These are phyloP conservation scores for Lymantria dispar DNA, from an alignment of 2,888 invertebrate genomes.

Conservation along the genomic window DNA sequence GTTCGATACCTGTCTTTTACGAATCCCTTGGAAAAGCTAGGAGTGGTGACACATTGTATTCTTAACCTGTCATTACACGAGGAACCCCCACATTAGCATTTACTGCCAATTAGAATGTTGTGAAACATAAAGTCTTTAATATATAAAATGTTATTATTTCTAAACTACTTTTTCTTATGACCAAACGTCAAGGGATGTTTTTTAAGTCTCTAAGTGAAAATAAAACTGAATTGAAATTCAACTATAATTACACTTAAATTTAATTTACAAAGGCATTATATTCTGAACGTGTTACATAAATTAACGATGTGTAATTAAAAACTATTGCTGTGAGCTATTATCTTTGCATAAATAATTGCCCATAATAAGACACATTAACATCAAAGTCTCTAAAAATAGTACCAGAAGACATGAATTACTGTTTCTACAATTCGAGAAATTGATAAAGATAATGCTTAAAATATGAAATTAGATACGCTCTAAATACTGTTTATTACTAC, in stretches of 20 bases:
- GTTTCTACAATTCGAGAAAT: slow-evolving; percentile 45
- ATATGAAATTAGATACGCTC: slow-evolving; percentile 55
- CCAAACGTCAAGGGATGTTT: neutral
- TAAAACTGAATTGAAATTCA: slow-evolving; percentile 16
- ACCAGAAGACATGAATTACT: slow-evolving; percentile 38
- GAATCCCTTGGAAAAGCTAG: too few species aligned
- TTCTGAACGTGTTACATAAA: slow-evolving; percentile 36
- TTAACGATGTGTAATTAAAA: slow-evolving; percentile 41
- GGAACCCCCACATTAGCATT: too few species aligned
- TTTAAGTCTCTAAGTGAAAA: slow-evolving; percentile 6
- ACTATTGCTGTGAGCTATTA: slow-evolving; percentile 39
- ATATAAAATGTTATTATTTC: too few species aligned
- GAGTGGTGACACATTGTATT: too few species aligned
- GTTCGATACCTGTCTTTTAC: too few species aligned
- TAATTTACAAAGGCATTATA: slow-evolving; percentile 27
- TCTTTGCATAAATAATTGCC: slow-evolving; percentile 41
- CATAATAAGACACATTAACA: slow-evolving; percentile 38
- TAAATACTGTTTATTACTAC: slow-evolving; percentile 50
- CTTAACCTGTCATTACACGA: too few species aligned
- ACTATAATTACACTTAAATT: slow-evolving; percentile 27
- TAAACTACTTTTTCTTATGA: too few species aligned
- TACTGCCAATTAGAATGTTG: too few species aligned
- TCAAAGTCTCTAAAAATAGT: slow-evolving; percentile 30
- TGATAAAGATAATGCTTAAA: slow-evolving; percentile 49
- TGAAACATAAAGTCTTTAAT: too few species aligned